phyloP scores from a whole-genome alignment of 2,797 vertebrate species.

The Neosalanx taihuensis region DNA sequence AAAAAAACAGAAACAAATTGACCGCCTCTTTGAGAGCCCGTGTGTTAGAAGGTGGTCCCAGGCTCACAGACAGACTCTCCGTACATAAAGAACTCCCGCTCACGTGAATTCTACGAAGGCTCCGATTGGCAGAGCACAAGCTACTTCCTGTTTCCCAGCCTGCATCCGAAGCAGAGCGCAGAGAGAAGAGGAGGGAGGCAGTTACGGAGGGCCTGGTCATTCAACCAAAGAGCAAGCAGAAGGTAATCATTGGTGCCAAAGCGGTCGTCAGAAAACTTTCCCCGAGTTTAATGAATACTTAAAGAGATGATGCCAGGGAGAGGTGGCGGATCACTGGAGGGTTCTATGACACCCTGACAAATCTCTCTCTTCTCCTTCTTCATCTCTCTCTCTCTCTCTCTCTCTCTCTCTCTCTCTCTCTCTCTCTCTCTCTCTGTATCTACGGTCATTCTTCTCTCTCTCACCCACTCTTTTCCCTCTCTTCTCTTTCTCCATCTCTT shows the following conservation, averaged over 20 bases:
- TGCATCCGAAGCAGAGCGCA: background rate
- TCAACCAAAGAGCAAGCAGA: conserved; percentile 24
- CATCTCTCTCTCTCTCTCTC: no score
- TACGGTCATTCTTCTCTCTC: no score
- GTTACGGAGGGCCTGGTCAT: conserved; percentile 14
- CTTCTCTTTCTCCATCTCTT: conserved; percentile 7
- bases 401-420: background rate
- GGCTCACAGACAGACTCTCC: no score
- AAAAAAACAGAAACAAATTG: no score
- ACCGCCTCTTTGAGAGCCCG: no score
- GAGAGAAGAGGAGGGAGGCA: conserved; percentile 8
- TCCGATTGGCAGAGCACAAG: no score
- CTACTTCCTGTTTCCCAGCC: no score
- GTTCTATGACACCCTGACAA: background rate
- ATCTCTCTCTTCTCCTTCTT: background rate
- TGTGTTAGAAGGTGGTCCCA: no score
- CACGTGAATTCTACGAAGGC: no score
- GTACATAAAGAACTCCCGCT: no score
- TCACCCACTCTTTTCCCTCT: no score
- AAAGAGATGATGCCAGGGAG: conserved; percentile 20
- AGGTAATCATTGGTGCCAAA: conserved; percentile 34
- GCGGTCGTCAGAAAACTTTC: conserved; percentile 33
- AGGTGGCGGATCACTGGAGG: conserved; percentile 12
- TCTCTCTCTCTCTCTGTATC: no score
- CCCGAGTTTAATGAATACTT: conserved; percentile 45